Conservation (phyloP, 2,113 vertebrate species). For the Anoplopoma fimbria region DNA sequence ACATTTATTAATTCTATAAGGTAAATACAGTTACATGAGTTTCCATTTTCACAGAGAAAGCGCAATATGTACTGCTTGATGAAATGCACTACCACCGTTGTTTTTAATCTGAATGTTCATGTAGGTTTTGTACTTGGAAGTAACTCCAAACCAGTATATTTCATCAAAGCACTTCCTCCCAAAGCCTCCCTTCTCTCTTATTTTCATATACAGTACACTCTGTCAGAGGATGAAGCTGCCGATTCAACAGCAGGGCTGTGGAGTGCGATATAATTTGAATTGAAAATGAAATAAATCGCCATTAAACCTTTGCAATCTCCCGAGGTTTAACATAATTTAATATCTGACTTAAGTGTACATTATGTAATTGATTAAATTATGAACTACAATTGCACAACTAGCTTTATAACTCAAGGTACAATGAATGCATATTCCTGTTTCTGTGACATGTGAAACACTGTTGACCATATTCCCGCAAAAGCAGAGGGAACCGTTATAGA, state of each 20-base stretch:
- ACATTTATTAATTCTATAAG: not conserved
- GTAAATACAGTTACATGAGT: not conserved
- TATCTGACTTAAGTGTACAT: not conserved
- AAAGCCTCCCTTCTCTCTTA: not conserved
- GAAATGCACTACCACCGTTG: not conserved
- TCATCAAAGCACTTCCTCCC: slow-evolving; percentile 6
- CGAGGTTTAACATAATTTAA: not conserved
- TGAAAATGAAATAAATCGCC: not conserved
- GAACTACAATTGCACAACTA: not conserved
- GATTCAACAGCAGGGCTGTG: slow-evolving; percentile 12
- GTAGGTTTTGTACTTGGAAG: not conserved
- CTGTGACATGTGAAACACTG: not conserved
- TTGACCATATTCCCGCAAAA: not conserved
- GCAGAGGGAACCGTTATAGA: not conserved
- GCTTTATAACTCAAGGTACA: not conserved
- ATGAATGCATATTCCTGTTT: not conserved
- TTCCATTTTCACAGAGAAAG: not conserved
- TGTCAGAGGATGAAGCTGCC: not conserved
- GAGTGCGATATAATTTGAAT: slow-evolving; percentile 1
- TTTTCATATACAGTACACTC: not conserved
- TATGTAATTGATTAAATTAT: not conserved
- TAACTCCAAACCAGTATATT: not conserved
- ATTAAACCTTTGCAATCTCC: not conserved
- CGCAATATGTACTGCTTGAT: not conserved
- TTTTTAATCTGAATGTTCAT: not conserved